phyloP scores from a whole-genome alignment of 2,888 invertebrate species.

The Bugula neritina region DNA sequence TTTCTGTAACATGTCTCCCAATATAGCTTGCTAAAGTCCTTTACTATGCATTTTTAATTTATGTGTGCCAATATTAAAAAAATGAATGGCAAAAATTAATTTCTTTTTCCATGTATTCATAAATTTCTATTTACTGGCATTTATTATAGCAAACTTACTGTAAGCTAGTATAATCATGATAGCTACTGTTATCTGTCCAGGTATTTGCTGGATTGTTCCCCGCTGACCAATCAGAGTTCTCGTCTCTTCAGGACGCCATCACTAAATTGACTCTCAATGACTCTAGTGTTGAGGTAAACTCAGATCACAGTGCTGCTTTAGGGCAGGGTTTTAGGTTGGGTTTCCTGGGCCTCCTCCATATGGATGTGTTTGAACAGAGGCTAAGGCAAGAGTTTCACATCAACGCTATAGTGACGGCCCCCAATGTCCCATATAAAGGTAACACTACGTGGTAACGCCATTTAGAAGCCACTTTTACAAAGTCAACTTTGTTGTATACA shows the following conservation, averaged over 20 bases:
- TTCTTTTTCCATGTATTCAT: too few species aligned
- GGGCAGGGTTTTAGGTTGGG: constrained; percentile 57
- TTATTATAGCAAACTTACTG: too few species aligned
- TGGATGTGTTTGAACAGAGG: constrained; percentile 57
- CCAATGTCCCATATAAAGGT: constrained; percentile 58
- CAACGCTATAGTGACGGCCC: constrained; percentile 56
- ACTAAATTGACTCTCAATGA: constrained; percentile 90
- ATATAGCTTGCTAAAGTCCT: too few species aligned
- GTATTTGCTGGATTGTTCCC: constrained; percentile 85
- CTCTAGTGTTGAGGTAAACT: constrained; percentile 74
- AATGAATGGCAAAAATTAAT: too few species aligned
- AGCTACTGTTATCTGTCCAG: constrained; percentile 33
- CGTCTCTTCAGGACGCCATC: constrained; percentile 70
- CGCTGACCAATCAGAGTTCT: constrained; percentile 77
- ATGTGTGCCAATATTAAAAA: too few species aligned
- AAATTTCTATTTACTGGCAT: too few species aligned
- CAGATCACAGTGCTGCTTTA: constrained; percentile 65
- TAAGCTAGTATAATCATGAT: too few species aligned
- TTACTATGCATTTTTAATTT: too few species aligned
- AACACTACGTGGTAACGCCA: constrained; percentile 31
- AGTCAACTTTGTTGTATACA: too few species aligned
- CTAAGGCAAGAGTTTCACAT: constrained; percentile 57
- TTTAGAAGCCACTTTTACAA: too few species aligned
- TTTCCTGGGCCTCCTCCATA: constrained; percentile 57
- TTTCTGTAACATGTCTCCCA: too few species aligned